Evolutionary conservation across 2,113 vertebrate species (phyloP), one percentile per base, ranked within the genome.

Genomic region (Phoxinus phoxinus): DNA sequence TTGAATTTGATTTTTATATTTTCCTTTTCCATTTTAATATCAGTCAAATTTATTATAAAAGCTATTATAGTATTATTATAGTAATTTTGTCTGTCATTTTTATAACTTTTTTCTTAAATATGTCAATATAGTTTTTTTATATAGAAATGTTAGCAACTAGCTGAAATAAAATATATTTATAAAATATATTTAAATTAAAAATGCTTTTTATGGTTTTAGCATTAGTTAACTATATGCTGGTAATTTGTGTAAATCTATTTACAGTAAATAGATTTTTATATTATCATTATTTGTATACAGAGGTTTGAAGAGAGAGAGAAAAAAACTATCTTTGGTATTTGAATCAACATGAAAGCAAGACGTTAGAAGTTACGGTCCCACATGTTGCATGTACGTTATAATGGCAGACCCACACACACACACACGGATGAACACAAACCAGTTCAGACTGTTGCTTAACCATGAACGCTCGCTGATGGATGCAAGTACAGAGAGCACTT

Each of bases 401-500:
- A 46, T 30, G 7, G n/a, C 6, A 81, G 48, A 77, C 6, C 21
- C 19, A 17, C 75, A 77, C n/a, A 32, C 19, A 17, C 75, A 77
- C n/a, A 32, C 25, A 56, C 32, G 3, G 25, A 51, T 56, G 17
- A 30, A 4, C 37, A 81, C 6, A 35, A n/a, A n/a, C 10, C 19
- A 51, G 51, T 51, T 19, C 44, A 44, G 58, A 25, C 51, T 86
- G 19, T 67, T 23, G 12, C 78, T 63, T 41, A 61, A 21, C 44
- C 81, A 32, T 85, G 7, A 77, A 53, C 27, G 17, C 27, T 53
- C 19, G 17, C 27, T 53, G 73, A 61, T 77, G 44, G 44, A 76
- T 53, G 59, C 58, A 21, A 12, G 87, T 75, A 67, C 74, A 84
- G 63, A 71, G 63, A 44, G 75, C 58, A 83, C 21, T 81, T 79